Base-by-base conservation (phyloP, 2,113 vertebrate species). In the Zingel zingel region DNA sequence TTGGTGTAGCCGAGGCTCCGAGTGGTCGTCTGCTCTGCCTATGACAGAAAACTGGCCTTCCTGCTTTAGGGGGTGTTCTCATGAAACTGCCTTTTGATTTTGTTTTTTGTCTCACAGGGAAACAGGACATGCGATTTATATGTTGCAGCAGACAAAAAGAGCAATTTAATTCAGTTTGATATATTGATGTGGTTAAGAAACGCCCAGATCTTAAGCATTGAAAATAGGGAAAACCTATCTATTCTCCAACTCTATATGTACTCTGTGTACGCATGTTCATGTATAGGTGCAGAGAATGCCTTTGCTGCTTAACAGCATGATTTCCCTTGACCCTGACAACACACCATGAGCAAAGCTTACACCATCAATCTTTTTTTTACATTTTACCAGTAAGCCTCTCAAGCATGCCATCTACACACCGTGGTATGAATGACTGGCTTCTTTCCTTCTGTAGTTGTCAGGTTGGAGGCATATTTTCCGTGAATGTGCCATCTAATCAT, bases 401-500 rank as follows among this genome's bases (percentile, higher is more conserved):
- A 70, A 61, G 66, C 19, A 36, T 36, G 6, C 68, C 30, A 19
- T 74, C 50, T 18, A 61, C 48, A 36, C 39, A 36, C 39, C 1
- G 4, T 6, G 16, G 10, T 30, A 61, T 77, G 79, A 86, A 75
- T 75, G 79, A 84, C 66, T 50, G 53, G 59, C 74, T 81, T 74
- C 45, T 68, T 62, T 78, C 51, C 59, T 23, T 64, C 51, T 68
- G 39, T 54, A 64, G 75, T 71, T 86, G 74, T 78, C 70, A 74
- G 72, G 75, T 83, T 59, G 27, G 51, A 80, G 50, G 65, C 61
- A 71, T 61, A 86, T 84, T 86, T 72, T 25, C 67, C 3, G 18
- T n/a, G 54, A 65, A 75, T 56, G 65, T 74, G 36, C 50, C 74
- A 72, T 84, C 77, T 92, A 90, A 91, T 92, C 83, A 79, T 27